These are phyloP conservation scores for Drosophila tristis DNA, from an alignment of 1,140 invertebrate species.

Conservation along the genomic window DNA sequence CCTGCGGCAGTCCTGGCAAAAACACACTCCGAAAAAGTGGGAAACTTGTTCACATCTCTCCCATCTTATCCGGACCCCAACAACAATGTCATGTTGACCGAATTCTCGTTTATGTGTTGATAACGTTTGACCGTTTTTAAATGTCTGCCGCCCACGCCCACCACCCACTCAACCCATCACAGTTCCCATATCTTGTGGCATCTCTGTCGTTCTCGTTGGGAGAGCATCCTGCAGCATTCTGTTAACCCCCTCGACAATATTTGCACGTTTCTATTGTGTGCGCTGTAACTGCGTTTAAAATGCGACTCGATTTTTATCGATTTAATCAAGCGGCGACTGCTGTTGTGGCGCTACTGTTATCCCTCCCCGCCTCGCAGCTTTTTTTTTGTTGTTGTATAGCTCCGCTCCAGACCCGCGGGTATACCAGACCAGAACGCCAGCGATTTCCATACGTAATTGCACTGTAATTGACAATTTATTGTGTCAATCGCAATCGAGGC, in stretches of 20 bases:
- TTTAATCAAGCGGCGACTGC: slow-evolving; percentile 72
- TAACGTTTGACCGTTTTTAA: slow-evolving; percentile 62
- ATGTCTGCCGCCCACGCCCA: slow-evolving; percentile 28
- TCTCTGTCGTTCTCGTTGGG: too few species aligned
- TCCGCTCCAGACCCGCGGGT: slow-evolving; percentile 20
- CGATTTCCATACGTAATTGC: slow-evolving; percentile 83
- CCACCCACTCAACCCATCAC: not conserved
- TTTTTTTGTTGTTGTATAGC: slow-evolving; percentile 19
- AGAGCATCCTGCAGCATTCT: not conserved
- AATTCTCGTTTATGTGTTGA: slow-evolving; percentile 54
- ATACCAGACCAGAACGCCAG: slow-evolving; percentile 22
- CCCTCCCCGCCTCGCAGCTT: not conserved
- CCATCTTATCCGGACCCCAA: slow-evolving; percentile 14
- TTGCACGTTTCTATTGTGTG: slow-evolving; percentile 79
- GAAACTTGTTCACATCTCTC: not conserved
- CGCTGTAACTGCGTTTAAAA: slow-evolving; percentile 63
- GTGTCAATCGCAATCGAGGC: slow-evolving; percentile 81
- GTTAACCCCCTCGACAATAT: slow-evolving; percentile 43
- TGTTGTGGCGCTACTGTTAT: slow-evolving; percentile 1
- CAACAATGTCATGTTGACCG: slow-evolving; percentile 64
- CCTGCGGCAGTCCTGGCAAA: not conserved
- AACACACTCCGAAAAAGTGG: not conserved
- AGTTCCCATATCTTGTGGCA: too few species aligned
- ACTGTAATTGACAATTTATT: slow-evolving; percentile 83
- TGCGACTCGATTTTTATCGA: slow-evolving; percentile 79